Conservation (phyloP, 2,113 vertebrate genomes). For the Agapornis roseicollis region DNA sequence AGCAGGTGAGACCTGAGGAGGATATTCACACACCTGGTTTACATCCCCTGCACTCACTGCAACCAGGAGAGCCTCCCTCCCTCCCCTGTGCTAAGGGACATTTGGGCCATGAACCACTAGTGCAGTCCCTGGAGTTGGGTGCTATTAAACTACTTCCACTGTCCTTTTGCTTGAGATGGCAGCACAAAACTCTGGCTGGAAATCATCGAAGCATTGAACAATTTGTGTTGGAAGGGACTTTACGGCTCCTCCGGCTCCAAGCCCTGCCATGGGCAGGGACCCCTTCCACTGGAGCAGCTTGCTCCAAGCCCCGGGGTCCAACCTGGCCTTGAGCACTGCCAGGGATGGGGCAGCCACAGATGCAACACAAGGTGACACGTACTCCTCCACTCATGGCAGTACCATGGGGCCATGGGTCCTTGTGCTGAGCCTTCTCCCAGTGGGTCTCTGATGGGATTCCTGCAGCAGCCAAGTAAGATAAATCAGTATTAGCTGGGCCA, state of each 20-base stretch:
- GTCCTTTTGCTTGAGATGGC: not conserved
- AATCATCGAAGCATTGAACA: not conserved
- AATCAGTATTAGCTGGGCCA: not conserved
- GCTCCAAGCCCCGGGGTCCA: not conserved
- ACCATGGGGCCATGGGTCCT: not conserved
- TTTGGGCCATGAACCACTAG: not conserved
- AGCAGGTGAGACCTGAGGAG: not conserved
- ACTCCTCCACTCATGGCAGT: not conserved
- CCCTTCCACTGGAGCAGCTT: not conserved
- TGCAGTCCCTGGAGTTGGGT: not conserved
- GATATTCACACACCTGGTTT: not conserved
- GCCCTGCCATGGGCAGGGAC: not conserved
- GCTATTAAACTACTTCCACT: not conserved
- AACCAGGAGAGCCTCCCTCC: not conserved
- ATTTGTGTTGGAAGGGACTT: not conserved
- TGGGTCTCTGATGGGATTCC: not conserved
- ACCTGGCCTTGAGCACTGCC: not conserved
- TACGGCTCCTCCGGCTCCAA: not conserved
- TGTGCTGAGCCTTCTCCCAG: not conserved
- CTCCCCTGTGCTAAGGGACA: not conserved
- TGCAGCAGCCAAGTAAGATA: not conserved
- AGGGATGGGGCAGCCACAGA: not conserved
- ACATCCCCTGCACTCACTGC: not conserved
- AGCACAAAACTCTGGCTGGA: not conserved
- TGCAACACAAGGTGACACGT: not conserved